phyloP scores from a whole-genome alignment of 2,888 invertebrate species.

The Onchidella celtica region DNA sequence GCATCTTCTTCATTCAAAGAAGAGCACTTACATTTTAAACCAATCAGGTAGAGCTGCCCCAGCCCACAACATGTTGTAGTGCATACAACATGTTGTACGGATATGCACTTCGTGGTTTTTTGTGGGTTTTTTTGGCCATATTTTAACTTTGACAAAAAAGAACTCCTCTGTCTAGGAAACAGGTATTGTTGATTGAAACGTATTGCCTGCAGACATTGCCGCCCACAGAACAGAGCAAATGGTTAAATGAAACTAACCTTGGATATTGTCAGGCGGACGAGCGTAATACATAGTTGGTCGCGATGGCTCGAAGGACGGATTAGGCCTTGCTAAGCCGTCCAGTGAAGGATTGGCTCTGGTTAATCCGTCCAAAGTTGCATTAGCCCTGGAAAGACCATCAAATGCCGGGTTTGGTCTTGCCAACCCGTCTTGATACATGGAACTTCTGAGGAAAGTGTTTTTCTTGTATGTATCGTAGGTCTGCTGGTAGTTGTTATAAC shows the following conservation, averaged over 20 bases:
- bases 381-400: slow-evolving; percentile 21
- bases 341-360: slow-evolving; percentile 1
- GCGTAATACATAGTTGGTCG: slow-evolving; percentile 59
- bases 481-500: slow-evolving; percentile 62
- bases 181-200: no score
- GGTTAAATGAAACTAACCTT: slow-evolving; percentile 58
- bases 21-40: no score
- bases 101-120: no score
- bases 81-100: no score
- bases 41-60: no score
- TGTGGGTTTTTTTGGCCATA: no score
- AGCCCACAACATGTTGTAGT: no score
- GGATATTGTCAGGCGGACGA: slow-evolving; percentile 65
- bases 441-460: slow-evolving; percentile 59
- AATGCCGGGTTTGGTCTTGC: slow-evolving; percentile 52
- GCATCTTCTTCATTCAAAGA: no score
- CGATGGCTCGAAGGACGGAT: slow-evolving; percentile 60
- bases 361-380: slow-evolving; percentile 16
- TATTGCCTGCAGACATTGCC: no score
- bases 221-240: no score
- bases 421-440: slow-evolving; percentile 62
- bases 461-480: slow-evolving; percentile 67
- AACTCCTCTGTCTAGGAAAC: no score
- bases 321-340: slow-evolving; percentile 20
- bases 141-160: no score